Conservation (phyloP, 2,888 invertebrate genomes). For the Drosophila yooni region DNA sequence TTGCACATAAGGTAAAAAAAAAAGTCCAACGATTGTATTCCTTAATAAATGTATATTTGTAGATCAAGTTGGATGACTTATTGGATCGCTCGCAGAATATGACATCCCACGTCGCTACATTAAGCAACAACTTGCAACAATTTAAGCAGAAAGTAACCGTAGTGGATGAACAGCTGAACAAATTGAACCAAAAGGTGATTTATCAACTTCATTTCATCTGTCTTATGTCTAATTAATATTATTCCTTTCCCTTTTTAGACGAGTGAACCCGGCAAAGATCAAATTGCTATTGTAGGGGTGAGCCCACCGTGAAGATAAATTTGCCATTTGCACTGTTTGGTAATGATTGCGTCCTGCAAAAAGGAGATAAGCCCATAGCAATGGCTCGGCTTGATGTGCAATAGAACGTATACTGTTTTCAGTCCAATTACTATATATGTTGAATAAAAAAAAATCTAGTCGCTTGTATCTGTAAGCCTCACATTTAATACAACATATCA, state of each 20-base stretch:
- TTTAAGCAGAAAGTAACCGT: slow-evolving; percentile 77
- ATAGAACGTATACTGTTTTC: slow-evolving; percentile 16
- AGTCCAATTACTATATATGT: slow-evolving; percentile 16
- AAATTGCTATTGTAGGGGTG: slow-evolving; percentile 1
- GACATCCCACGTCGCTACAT: slow-evolving; percentile 82
- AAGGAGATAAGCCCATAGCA: slow-evolving; percentile 10
- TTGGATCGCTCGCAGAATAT: slow-evolving; percentile 82
- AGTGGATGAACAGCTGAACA: slow-evolving; percentile 71
- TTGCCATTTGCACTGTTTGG: slow-evolving; percentile 4
- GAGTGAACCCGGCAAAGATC: slow-evolving; percentile 5
- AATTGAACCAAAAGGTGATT: slow-evolving; percentile 77
- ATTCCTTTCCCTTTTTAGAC: background rate
- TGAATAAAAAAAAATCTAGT: slow-evolving; percentile 13
- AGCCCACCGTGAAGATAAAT: slow-evolving; percentile 2
- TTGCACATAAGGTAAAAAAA: slow-evolving; percentile 75
- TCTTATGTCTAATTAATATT: background rate
- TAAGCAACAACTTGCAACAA: slow-evolving; percentile 83
- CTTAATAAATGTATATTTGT: slow-evolving; percentile 10
- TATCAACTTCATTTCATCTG: background rate
- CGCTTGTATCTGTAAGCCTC: slow-evolving; percentile 12
- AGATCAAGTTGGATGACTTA: slow-evolving; percentile 81
- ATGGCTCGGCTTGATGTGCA: slow-evolving; percentile 13
- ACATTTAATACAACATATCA: slow-evolving; percentile 2
- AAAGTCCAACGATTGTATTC: background rate
- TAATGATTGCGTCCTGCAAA: slow-evolving; percentile 3